These are phyloP conservation scores for Patagioenas fasciata DNA, from an alignment of 2,113 vertebrate genomes.

Conservation along the genomic window DNA sequence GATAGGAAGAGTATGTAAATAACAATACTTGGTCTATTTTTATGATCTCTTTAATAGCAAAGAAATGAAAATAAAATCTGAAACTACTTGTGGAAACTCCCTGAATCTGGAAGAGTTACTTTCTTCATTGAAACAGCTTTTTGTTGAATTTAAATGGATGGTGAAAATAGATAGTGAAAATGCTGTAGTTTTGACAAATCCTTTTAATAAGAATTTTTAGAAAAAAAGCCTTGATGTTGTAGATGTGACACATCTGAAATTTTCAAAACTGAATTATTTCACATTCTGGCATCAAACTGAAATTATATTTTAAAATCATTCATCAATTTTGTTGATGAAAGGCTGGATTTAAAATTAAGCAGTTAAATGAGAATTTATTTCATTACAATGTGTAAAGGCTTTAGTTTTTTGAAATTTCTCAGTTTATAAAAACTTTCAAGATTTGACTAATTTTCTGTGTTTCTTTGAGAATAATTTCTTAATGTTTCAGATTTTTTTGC, in stretches of 20 bases:
- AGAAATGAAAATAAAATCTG: constrained; percentile 2
- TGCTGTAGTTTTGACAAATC: not conserved
- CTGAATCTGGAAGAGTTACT: not conserved
- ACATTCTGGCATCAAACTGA: not conserved
- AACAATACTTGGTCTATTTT: not conserved
- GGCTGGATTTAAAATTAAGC: not conserved
- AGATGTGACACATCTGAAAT: not conserved
- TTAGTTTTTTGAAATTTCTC: not conserved
- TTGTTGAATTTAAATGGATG: not conserved
- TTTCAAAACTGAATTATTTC: not conserved
- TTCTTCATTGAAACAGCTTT: not conserved
- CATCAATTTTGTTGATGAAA: not conserved
- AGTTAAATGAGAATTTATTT: not conserved
- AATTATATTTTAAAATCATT: not conserved
- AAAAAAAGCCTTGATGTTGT: not conserved
- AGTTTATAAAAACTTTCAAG: not conserved
- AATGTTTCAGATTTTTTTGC: not conserved
- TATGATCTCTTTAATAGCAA: not conserved
- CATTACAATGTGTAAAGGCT: not conserved
- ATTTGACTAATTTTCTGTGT: not conserved
- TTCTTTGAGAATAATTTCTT: not conserved
- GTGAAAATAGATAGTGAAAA: not conserved
- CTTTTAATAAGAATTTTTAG: not conserved
- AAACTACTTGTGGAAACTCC: not conserved
- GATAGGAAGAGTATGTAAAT: not conserved